phyloP scores from a whole-genome alignment of 1,140 invertebrate genomes.

The Heterodera carotae region DNA sequence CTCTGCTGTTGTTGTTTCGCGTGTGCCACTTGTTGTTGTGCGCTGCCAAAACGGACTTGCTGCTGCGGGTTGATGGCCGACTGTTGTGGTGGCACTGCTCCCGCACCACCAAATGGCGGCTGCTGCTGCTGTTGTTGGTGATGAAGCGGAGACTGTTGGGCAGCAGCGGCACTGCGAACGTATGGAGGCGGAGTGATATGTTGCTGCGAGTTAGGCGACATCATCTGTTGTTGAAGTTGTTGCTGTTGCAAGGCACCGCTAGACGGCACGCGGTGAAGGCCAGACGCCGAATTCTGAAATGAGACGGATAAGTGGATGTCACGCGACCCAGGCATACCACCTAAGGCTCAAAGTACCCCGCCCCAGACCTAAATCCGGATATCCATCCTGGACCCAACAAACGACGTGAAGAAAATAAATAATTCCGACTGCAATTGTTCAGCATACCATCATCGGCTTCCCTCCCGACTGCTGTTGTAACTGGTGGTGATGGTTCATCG shows the following conservation, averaged over 20 bases:
- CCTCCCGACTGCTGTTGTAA: slow-evolving; percentile 22
- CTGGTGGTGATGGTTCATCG: slow-evolving; percentile 33
- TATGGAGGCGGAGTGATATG: slow-evolving; percentile 53
- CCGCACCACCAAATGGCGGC: not conserved
- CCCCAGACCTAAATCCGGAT: too few species aligned
- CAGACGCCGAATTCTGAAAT: slow-evolving; percentile 18
- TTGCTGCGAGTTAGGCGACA: slow-evolving; percentile 40
- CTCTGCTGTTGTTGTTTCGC: slow-evolving; percentile 13
- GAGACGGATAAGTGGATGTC: too few species aligned
- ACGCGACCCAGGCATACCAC: too few species aligned
- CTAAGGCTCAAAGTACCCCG: too few species aligned
- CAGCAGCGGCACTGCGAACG: slow-evolving; percentile 36
- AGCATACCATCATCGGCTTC: slow-evolving; percentile 13
- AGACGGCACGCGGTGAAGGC: slow-evolving; percentile 23
- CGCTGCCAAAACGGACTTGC: slow-evolving; percentile 28
- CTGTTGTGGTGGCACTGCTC: slow-evolving; percentile 2
- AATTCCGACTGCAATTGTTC: too few species aligned
- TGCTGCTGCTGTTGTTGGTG: slow-evolving; percentile 21
- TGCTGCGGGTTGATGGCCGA: slow-evolving; percentile 28
- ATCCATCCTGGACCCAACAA: too few species aligned
- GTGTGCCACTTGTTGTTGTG: not conserved
- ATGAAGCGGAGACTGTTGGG: slow-evolving; percentile 9
- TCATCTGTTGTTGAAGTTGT: slow-evolving; percentile 29
- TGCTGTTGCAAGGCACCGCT: slow-evolving; percentile 21
- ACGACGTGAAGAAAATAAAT: not conserved